A percentile compares a stretch with the other conserved stretches of the same genome.
These are phyloP conservation scores for Muschampia plurimacula DNA, from an alignment of 2,888 invertebrate genomes.

Conservation along the genomic window DNA sequence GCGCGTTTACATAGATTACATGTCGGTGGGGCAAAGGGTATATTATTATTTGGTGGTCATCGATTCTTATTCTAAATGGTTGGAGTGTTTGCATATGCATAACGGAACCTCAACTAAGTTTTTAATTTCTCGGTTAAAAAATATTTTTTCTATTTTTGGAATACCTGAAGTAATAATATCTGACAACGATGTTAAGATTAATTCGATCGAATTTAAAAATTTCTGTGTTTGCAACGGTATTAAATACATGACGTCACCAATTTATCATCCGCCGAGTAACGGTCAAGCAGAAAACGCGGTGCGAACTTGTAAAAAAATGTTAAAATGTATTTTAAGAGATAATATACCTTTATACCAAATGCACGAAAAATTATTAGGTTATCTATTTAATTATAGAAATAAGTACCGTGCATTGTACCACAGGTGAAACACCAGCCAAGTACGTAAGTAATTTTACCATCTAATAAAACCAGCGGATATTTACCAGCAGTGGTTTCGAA, in stretches of 20 bases:
- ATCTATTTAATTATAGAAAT: conserved; percentile 3
- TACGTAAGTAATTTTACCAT: conserved; percentile 33
- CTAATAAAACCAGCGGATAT: background rate
- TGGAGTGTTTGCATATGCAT: conserved; percentile 42
- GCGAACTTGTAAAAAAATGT: conserved; percentile 29
- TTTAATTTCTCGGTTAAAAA: conserved; percentile 31
- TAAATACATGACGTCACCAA: conserved; percentile 38
- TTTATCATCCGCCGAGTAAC: conserved; percentile 49
- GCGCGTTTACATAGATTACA: conserved; percentile 44
- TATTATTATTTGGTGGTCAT: conserved; percentile 43
- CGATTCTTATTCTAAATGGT: conserved; percentile 41
- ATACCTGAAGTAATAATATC: conserved; percentile 8
- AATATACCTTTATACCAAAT: background rate
- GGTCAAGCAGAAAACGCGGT: conserved; percentile 33
- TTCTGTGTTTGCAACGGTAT: conserved; percentile 10
- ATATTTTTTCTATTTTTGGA: conserved; percentile 27
- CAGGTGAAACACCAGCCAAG: conserved; percentile 45
- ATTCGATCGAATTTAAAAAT: conserved; percentile 3
- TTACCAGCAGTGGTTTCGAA: background rate
- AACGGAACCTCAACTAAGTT: conserved; percentile 34
- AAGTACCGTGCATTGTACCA: conserved; percentile 43
- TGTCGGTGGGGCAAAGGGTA: conserved; percentile 36
- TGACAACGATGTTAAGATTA: conserved; percentile 16
- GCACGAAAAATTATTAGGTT: conserved; percentile 3
- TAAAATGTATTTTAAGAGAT: background rate